These are phyloP conservation scores for Hemibagrus guttatus DNA, from an alignment of 2,797 vertebrate genomes.

Conservation along the genomic window DNA sequence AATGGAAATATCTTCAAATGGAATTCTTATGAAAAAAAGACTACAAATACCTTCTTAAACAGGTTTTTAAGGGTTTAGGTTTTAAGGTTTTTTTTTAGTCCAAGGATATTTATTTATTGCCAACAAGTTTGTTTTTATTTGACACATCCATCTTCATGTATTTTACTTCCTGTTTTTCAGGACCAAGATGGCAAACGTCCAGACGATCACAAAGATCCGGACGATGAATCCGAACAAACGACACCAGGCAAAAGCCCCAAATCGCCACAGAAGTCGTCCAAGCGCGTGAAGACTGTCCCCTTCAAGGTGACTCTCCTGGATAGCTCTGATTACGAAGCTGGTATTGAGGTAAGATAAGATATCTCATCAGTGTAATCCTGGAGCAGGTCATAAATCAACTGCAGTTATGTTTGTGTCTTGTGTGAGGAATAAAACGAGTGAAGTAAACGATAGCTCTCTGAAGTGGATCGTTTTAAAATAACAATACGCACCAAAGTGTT, in stretches of 20 bases:
- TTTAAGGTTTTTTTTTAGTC: too few relatives aligned
- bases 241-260: conserved; percentile 91
- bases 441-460: not conserved
- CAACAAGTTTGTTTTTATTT: not conserved
- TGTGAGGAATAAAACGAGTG: not conserved
- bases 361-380: not conserved
- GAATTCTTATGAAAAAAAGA: not conserved
- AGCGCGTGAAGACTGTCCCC: conserved; percentile 85
- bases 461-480: not conserved
- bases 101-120: not conserved
- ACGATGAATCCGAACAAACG: conserved; percentile 88
- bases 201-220: conserved; percentile 83
- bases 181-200: conserved; percentile 70
- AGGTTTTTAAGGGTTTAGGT: too few relatives aligned
- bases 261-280: conserved; percentile 91
- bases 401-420: conserved; percentile 13
- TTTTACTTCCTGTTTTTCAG: conserved; percentile 7
- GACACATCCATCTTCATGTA: not conserved
- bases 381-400: conserved; percentile 15
- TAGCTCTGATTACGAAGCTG: conserved; percentile 85
- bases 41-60: too few relatives aligned
- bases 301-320: conserved; percentile 93
- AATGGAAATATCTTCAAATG: not conserved
- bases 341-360: conserved; percentile 84
- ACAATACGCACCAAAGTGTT: not conserved